Evolutionary conservation across 2,797 vertebrate genomes (phyloP).

Genomic region (Sciurus carolinensis): DNA sequence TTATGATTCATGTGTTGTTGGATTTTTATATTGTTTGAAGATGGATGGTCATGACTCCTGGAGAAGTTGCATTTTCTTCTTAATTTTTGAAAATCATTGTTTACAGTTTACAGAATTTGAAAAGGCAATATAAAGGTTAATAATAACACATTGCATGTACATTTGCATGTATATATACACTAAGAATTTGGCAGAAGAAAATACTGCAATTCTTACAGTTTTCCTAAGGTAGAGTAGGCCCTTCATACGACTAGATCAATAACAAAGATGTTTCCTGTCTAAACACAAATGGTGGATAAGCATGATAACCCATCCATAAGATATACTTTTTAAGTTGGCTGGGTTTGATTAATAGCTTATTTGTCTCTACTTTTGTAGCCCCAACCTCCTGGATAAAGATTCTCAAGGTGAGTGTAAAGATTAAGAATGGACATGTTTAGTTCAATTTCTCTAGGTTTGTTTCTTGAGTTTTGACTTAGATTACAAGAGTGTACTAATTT

Average conservation of each 20-base stretch:
- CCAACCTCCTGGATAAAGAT: neutral
- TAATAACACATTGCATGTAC: neutral
- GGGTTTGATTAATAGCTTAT: neutral
- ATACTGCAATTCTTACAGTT: neutral
- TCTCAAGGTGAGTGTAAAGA: neutral
- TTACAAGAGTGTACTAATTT: neutral
- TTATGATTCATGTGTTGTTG: slow-evolving; percentile 53
- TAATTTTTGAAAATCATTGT: slow-evolving; percentile 45
- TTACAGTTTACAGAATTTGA: slow-evolving; percentile 42
- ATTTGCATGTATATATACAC: neutral
- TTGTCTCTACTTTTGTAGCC: neutral
- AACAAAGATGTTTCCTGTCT: slow-evolving; percentile 14
- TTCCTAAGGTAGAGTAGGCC: neutral
- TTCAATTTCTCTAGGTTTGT: slow-evolving; percentile 38
- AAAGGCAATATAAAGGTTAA: neutral
- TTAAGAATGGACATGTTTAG: neutral
- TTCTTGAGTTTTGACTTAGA: slow-evolving; percentile 28
- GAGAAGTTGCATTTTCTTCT: slow-evolving; percentile 36
- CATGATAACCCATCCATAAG: neutral
- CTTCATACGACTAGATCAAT: neutral
- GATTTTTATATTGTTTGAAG: slow-evolving; percentile 71
- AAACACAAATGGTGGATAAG: neutral
- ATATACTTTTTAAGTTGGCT: neutral
- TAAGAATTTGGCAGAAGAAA: neutral
- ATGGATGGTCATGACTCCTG: neutral